A percentile compares a stretch with the other conserved stretches of the same genome.
These are phyloP conservation scores for Mus minutoides DNA, from an alignment of 2,797 vertebrate species.

Conservation along the genomic window DNA sequence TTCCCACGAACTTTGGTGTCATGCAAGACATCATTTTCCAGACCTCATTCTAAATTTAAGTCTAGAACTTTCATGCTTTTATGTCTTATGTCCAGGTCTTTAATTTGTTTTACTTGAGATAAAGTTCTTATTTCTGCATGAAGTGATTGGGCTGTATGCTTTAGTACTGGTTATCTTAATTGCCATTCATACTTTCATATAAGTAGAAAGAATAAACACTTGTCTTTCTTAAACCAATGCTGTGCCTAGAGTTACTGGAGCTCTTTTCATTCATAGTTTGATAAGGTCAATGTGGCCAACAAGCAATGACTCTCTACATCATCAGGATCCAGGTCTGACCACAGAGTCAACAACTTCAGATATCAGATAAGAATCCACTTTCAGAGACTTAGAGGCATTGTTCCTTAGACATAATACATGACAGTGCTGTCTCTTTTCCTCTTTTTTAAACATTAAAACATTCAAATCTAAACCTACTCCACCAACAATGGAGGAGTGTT, in stretches of 20 bases:
- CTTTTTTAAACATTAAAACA: not conserved
- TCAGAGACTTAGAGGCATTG: not conserved
- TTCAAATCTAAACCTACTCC: not conserved
- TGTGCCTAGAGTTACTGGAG: too few species aligned
- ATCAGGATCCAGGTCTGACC: not conserved
- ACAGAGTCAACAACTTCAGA: not conserved
- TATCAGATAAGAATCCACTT: not conserved
- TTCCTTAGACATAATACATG: not conserved
- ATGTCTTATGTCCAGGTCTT: accelerated
- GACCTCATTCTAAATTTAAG: not conserved
- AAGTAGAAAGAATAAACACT: not conserved
- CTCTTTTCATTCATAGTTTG: not conserved
- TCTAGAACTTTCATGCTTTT: not conserved
- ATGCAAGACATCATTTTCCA: too few species aligned
- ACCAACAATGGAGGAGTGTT: too few species aligned
- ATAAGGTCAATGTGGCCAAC: not conserved
- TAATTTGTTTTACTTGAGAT: not conserved
- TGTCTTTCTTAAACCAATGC: not conserved
- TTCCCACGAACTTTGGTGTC: too few species aligned
- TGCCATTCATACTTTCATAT: not conserved
- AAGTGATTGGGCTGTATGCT: not conserved
- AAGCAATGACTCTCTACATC: not conserved
- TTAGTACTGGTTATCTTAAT: not conserved
- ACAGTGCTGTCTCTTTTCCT: not conserved
- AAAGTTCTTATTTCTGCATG: not conserved